These are phyloP conservation scores for Malacoctenus gilli DNA, from an alignment of 2,797 vertebrate genomes.

Conservation along the genomic window DNA sequence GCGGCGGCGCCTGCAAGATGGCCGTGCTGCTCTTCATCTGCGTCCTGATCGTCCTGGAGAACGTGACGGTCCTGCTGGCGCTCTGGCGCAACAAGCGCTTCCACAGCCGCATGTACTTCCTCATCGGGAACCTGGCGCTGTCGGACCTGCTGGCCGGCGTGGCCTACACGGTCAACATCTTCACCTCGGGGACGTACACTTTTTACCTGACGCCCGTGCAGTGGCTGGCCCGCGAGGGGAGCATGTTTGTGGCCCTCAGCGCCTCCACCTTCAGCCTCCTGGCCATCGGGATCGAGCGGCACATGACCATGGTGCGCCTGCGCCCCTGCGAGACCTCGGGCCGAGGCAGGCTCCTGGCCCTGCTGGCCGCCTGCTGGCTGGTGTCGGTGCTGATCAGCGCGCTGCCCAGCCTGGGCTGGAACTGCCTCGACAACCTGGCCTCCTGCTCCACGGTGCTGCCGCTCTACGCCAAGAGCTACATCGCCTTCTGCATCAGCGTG, in stretches of 20 bases:
- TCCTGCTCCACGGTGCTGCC: constrained; percentile 83
- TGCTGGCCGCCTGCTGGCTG: constrained; percentile 82
- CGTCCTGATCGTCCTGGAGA: constrained; percentile 82
- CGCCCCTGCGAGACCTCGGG: constrained; percentile 80
- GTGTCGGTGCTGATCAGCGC: constrained; percentile 80
- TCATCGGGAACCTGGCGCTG: constrained; percentile 84
- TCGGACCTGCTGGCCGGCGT: constrained; percentile 84
- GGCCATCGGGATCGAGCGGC: constrained; percentile 83
- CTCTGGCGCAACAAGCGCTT: constrained; percentile 84
- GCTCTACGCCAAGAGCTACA: constrained; percentile 82
- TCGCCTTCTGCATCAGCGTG: constrained; percentile 83
- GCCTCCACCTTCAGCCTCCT: constrained; percentile 85
- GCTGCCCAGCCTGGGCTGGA: constrained; percentile 83
- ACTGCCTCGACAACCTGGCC: constrained; percentile 72
- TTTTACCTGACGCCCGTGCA: constrained; percentile 76
- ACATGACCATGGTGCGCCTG: constrained; percentile 85
- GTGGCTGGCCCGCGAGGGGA: constrained; percentile 84
- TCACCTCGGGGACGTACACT: constrained; percentile 80
- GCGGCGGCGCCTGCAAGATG: constrained; percentile 63
- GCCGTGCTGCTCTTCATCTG: constrained; percentile 79
- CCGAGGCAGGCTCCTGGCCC: constrained; percentile 75
- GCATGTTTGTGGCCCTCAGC: constrained; percentile 84
- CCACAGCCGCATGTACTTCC: constrained; percentile 85
- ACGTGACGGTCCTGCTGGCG: constrained; percentile 80
- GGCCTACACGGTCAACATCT: constrained; percentile 84